Base-by-base conservation (phyloP, 2,113 vertebrate species). In the Lycaon pictus region DNA sequence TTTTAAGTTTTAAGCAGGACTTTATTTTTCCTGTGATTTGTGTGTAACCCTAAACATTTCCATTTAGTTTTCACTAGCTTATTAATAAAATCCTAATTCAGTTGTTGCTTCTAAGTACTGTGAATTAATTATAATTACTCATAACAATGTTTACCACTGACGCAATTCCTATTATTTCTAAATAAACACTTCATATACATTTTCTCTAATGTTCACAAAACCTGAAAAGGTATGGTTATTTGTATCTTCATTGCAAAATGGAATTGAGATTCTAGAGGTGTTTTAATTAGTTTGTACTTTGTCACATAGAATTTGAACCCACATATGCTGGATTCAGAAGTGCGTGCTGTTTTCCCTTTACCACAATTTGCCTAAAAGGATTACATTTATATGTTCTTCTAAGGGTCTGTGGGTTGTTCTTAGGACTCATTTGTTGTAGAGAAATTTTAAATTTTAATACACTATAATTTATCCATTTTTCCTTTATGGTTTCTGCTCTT, bases 61-160 rank as follows among this genome's bases (percentile, higher is more conserved):
- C 74, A 82, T 67, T 86, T 82, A 67, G 69, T 93, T 85, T 84
- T 63, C 90, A 87, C 43, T 53, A 87, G n/a, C 23, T 74, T 90
- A 90, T 67, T 90, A 90, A 67, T 72, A 84, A 74, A 95, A 60
- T 11, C 51, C 23, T 60, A 86, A 91, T 48, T 90, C 58, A 90
- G 22, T 60, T 88, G 43, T 23, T 88, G 72, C 84, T 82, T 76
- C 3, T 25, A 55, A 90, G n/a, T 69, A 93, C 13, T 58, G 11
- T 43, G 74, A 94, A 74, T 81, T 93, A 97, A 74, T 81, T 93
- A 97, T 55, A 89, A 37, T 65, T 85, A 72, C 37, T 92, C 32
- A 37, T 11, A 83, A 76, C 12, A 83, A 71, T 60, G 67, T 37
- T 77, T 94, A 82, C n/a, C 58, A 62, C 1, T 69, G 84, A 89